Conservation (phyloP, 92 coral and sea anemone genomes). For the Heteractis magnifica region DNA sequence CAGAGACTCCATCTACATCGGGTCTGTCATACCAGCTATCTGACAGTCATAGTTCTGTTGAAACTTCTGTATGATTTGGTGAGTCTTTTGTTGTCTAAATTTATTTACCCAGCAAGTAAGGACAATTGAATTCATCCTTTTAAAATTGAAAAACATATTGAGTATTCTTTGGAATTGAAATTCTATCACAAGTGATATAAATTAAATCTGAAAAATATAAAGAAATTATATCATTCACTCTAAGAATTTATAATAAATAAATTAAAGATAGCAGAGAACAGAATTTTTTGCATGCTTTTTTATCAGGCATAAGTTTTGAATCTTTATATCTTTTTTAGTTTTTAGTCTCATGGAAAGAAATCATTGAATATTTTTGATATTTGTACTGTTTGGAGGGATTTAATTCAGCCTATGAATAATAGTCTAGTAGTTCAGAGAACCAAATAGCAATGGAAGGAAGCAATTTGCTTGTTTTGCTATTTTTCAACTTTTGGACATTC, state of each 20-base stretch:
- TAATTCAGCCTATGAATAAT: background rate
- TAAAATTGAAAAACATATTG: background rate
- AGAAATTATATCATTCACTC: background rate
- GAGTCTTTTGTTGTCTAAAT: background rate
- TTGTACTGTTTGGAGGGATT: background rate
- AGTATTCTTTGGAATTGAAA: background rate
- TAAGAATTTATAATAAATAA: background rate
- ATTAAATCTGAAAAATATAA: background rate
- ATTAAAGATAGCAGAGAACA: background rate
- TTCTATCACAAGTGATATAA: background rate
- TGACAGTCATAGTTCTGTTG: slow-evolving; percentile 40
- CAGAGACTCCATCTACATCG: slow-evolving; percentile 10
- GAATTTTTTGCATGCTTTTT: background rate
- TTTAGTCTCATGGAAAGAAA: background rate
- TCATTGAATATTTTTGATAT: background rate
- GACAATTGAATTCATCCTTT: background rate
- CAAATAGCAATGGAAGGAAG: too few species aligned
- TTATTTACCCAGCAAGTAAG: too few species aligned
- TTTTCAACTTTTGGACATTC: too few species aligned
- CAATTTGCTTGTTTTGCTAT: too few species aligned
- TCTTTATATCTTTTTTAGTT: background rate
- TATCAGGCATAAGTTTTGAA: background rate
- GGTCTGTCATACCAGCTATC: slow-evolving; percentile 5
- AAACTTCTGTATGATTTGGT: slow-evolving; percentile 33
- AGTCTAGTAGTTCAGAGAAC: background rate